phyloP scores from a whole-genome alignment of 2,888 invertebrate species.

The Eupelmus urozonus region DNA sequence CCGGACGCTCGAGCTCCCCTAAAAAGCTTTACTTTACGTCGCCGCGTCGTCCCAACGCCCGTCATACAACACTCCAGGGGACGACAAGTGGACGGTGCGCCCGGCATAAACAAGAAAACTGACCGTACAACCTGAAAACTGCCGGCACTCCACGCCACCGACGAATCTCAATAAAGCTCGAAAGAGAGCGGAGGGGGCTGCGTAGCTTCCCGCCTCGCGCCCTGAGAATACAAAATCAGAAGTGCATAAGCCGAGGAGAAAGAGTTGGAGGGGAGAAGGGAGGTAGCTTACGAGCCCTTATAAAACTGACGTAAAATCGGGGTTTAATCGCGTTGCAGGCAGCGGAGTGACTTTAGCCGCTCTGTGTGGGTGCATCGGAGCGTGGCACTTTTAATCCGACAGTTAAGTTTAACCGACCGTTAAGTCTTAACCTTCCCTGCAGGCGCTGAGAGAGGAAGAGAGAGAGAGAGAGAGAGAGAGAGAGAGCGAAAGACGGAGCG shows the following conservation, averaged over 20 bases:
- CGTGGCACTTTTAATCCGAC: constrained; percentile 71
- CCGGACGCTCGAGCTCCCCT: neutral
- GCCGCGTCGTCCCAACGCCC: constrained; percentile 12
- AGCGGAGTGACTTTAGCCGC: constrained; percentile 41
- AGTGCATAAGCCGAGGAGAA: constrained; percentile 33
- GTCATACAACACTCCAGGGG: neutral
- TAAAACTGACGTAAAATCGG: constrained; percentile 71
- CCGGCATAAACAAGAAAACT: constrained; percentile 42
- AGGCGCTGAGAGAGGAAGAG: constrained; percentile 48
- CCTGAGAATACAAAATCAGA: constrained; percentile 55
- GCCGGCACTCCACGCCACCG: neutral
- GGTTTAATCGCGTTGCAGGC: constrained; percentile 66
- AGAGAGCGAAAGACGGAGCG: neutral
- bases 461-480: too few species aligned
- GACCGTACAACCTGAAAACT: neutral
- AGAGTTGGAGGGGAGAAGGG: constrained; percentile 15
- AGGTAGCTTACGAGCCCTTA: constrained; percentile 66
- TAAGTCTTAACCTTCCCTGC: constrained; percentile 65
- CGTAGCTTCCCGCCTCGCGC: neutral
- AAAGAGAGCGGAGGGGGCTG: too few species aligned
- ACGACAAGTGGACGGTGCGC: constrained; percentile 40
- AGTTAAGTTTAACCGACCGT: constrained; percentile 72
- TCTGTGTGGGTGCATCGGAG: constrained; percentile 65
- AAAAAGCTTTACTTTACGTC: constrained; percentile 31
- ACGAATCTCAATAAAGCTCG: constrained; percentile 35